Conservation (phyloP, 1,140 invertebrate species). For the Brachionus asplanchnoidis region DNA sequence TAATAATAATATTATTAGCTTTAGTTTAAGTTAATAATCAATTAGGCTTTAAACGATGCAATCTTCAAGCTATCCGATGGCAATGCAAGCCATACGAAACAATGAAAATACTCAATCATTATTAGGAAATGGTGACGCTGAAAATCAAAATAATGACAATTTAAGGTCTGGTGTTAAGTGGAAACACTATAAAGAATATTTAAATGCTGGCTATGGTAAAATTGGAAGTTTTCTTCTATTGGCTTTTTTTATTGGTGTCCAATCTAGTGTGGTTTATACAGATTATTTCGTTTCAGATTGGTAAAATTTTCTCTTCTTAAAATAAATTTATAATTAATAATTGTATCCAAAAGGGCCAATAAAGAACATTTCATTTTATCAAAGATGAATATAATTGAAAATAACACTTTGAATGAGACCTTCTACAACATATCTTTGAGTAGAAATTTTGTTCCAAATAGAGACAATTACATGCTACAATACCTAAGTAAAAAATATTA, state of each 20-base stretch:
- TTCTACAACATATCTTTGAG: neutral
- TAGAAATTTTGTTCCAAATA: neutral
- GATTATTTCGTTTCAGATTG: conserved; percentile 77
- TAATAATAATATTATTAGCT: no score
- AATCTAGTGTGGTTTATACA: conserved; percentile 65
- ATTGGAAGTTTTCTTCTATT: conserved; percentile 61
- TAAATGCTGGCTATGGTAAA: conserved; percentile 64
- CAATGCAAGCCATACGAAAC: no score
- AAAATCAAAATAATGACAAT: neutral
- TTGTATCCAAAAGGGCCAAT: neutral
- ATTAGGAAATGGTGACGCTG: no score
- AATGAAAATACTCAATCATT: no score
- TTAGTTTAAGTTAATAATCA: no score
- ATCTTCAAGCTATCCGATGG: no score
- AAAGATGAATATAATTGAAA: neutral
- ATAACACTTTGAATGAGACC: neutral
- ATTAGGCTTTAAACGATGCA: no score
- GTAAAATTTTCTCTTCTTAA: conserved; percentile 50
- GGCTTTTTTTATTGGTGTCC: conserved; percentile 64
- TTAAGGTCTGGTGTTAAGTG: conserved; percentile 55
- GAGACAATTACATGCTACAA: neutral
- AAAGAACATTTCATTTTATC: neutral
- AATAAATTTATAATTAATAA: no score
- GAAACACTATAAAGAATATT: conserved; percentile 66
- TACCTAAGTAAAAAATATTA: neutral